Conservation (phyloP, 2,888 invertebrate species). For the Cotesia congregata region DNA sequence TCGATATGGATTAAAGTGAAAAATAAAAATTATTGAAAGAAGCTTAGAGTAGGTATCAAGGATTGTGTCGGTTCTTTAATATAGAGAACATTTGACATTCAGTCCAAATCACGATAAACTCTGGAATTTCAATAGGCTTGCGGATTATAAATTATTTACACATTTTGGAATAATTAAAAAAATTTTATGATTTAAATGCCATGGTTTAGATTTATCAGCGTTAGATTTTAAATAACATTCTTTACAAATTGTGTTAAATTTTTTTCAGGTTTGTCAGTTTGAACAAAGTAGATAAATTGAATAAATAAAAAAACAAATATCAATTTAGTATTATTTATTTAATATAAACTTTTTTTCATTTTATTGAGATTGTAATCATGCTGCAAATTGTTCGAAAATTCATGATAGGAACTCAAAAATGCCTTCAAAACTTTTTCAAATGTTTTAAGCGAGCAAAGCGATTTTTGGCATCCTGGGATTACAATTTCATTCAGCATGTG, state of each 20-base stretch:
- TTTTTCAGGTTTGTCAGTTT: neutral
- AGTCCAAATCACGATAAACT: conserved; percentile 57
- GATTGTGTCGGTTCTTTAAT: conserved; percentile 79
- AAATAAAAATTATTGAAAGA: conserved; percentile 44
- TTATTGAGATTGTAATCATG: too few relatives aligned
- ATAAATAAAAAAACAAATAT: neutral
- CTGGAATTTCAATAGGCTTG: conserved; percentile 23
- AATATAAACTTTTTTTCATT: too few relatives aligned
- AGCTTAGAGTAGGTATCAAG: conserved; percentile 50
- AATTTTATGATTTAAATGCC: neutral
- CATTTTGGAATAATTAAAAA: neutral
- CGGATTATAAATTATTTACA: conserved; percentile 37
- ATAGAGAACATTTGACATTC: conserved; percentile 76
- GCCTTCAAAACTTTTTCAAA: neutral
- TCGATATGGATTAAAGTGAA: conserved; percentile 10
- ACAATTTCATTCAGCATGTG: neutral
- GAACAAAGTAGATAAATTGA: neutral
- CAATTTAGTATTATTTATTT: neutral
- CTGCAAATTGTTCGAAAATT: neutral
- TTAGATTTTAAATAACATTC: neutral
- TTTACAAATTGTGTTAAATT: neutral
- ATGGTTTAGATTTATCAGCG: conserved; percentile 4
- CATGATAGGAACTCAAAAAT: neutral
- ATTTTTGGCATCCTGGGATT: neutral
- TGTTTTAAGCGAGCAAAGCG: neutral